Percentiles rank a stretch among this genome's conserved stretches.
These are phyloP conservation scores for Mionectes olivaceus DNA, from an alignment of 2,797 vertebrate genomes.

Conservation along the genomic window DNA sequence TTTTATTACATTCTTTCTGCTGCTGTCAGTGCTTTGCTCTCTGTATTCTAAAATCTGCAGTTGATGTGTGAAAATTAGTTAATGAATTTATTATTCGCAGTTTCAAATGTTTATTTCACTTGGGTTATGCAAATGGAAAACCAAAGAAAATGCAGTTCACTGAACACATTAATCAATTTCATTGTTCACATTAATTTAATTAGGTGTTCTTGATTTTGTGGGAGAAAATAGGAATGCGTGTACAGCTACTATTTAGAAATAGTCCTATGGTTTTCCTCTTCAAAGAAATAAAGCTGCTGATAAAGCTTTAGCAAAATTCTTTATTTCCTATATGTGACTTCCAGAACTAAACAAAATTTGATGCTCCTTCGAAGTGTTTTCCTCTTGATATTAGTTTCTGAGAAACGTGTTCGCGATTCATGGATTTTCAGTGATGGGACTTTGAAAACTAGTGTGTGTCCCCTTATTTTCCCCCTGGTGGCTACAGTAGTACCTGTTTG, in stretches of 20 bases:
- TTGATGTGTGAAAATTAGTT: not conserved
- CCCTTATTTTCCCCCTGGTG: conserved; percentile 57
- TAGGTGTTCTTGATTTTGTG: not conserved
- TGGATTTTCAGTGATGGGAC: not conserved
- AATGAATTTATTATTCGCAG: not conserved
- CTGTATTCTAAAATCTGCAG: not conserved
- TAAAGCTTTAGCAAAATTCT: not conserved
- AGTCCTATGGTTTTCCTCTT: not conserved
- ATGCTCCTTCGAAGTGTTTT: not conserved
- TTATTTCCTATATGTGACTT: not conserved
- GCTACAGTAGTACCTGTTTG: conserved; percentile 11
- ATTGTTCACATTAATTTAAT: conserved; percentile 10
- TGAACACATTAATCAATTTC: not conserved
- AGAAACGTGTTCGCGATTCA: not conserved
- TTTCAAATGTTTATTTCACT: conserved; percentile 21
- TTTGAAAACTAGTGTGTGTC: not conserved
- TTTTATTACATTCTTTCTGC: not conserved
- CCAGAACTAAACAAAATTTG: not conserved
- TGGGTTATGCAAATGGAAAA: not conserved
- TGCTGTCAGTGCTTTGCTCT: not conserved
- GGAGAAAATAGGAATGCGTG: not conserved
- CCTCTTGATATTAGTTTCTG: not conserved
- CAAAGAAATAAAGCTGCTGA: not conserved
- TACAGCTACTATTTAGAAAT: not conserved
- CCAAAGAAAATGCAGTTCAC: not conserved